Evolutionary conservation across 1,140 invertebrate genomes (phyloP).

Genomic region (Brachystomella parvula): DNA sequence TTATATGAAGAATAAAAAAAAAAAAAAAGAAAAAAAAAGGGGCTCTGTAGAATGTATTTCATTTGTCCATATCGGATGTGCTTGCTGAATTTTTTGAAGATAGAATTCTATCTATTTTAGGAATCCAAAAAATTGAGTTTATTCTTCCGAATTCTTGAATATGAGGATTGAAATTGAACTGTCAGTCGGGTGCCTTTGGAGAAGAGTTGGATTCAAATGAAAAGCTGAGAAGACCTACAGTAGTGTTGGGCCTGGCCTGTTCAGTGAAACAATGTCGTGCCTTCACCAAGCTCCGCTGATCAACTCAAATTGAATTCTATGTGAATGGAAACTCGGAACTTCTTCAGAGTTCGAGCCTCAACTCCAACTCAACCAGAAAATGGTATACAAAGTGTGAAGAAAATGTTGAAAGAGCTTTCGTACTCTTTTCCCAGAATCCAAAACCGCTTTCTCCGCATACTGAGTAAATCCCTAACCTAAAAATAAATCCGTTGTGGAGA

Average conservation of each 20-base stretch:
- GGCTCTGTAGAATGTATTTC: no score
- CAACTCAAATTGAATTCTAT: constrained; percentile 6
- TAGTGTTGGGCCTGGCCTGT: no score
- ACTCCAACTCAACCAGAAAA: constrained; percentile 3
- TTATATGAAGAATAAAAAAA: no score
- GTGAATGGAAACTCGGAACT: not conserved
- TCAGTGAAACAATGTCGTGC: no score
- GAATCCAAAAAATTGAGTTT: not conserved
- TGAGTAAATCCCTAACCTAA: no score
- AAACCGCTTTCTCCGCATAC: not conserved
- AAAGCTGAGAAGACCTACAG: not conserved
- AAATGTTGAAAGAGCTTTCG: not conserved
- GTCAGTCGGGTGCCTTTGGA: not conserved
- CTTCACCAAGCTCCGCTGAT: no score
- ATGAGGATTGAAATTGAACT: not conserved
- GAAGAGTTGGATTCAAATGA: not conserved
- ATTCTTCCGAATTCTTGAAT: not conserved
- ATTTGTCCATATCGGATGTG: no score
- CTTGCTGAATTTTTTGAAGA: no score
- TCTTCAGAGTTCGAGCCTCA: not conserved
- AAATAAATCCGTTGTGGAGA: no score
- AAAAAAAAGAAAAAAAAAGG: no score
- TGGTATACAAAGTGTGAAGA: not conserved
- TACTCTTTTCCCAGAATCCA: not conserved
- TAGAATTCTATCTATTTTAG: no score